Conservation (phyloP, 2,797 vertebrate species). For the Eupleurogrammus muticus region DNA sequence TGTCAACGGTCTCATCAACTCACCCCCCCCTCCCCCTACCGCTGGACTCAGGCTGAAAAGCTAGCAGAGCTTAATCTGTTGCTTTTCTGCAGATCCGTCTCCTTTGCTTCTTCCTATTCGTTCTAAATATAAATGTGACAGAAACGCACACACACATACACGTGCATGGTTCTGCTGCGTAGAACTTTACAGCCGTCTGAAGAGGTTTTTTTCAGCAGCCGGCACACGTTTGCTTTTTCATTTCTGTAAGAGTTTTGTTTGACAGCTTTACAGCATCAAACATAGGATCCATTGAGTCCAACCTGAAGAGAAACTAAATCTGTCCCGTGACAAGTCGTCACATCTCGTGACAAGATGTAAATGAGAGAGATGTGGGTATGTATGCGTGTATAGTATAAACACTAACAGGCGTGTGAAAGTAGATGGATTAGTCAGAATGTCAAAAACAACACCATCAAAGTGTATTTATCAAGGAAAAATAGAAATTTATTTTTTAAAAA, state of each 20-base stretch:
- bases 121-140: slow-evolving; percentile 30
- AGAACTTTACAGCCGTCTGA: neutral
- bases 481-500: slow-evolving; percentile 36
- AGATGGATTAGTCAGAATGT: neutral
- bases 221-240: neutral
- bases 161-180: neutral
- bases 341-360: no score
- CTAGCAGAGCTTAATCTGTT: slow-evolving; percentile 16
- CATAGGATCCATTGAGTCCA: no score
- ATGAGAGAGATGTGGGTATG: neutral
- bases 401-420: no score
- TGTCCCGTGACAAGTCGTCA: no score
- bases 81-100: slow-evolving; percentile 5
- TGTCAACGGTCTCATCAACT: slow-evolving; percentile 9
- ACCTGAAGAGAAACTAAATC: no score
- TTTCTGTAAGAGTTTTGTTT: neutral
- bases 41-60: slow-evolving; percentile 18
- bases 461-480: slow-evolving; percentile 10
- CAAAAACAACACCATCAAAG: neutral
- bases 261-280: neutral
- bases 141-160: neutral
- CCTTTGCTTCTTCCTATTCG: neutral
- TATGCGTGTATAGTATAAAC: neutral
- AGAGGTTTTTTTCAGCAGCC: neutral
- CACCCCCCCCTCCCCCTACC: slow-evolving; percentile 23